Base-by-base conservation (phyloP, 2,888 invertebrate genomes). In the Lycia hirtaria region DNA sequence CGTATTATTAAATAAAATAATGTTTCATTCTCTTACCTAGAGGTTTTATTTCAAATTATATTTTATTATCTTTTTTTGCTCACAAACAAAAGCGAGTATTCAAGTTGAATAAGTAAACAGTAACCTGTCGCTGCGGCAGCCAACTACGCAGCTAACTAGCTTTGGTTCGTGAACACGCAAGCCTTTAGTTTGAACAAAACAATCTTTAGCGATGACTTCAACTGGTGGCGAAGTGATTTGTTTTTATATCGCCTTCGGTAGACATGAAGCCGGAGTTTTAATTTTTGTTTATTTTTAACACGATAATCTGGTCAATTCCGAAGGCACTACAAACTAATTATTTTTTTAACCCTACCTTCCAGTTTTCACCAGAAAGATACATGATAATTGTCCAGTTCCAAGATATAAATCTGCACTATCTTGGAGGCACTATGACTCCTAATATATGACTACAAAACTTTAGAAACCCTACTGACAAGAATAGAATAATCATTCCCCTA, bases 121-220 rank as follows among this genome's bases (percentile, higher is more conserved):
- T 60, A 58, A 54, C 57, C 64, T 68, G 69, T 66, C 67, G 49
- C 49, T 55, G 5, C n/a, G 41, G 14, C 22, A 40, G 40, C 40
- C 12, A 43, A 12, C 30, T 54, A 48, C 26, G 30, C 14, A 56
- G 45, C 52, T 55, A 32, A 19, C 37, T 55, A 52, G 43, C 52
- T 65, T 57, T 65, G 68, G 69, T 68, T 74, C 65, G 68, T 63
- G 47, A 56, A 15, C 72, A 73, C 73, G 76, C 68, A 33, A 73
- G 15, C 28, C 17, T 50, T 33, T 19, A 30, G 35, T 60, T 55
- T 33, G 10, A 28, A 47, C 28, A 48, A 12, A 41, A 48, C 30
- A 48, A 37, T 17, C 26, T 45, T 45, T 12, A 37, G 3, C 20
- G 20, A 26, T 19, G 44, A 56, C 50, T 35, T 24, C 30, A 38